Evolutionary conservation across 2,888 invertebrate species (phyloP), one percentile per base, ranked within the genome.

Genomic region (Ctena decussata): DNA sequence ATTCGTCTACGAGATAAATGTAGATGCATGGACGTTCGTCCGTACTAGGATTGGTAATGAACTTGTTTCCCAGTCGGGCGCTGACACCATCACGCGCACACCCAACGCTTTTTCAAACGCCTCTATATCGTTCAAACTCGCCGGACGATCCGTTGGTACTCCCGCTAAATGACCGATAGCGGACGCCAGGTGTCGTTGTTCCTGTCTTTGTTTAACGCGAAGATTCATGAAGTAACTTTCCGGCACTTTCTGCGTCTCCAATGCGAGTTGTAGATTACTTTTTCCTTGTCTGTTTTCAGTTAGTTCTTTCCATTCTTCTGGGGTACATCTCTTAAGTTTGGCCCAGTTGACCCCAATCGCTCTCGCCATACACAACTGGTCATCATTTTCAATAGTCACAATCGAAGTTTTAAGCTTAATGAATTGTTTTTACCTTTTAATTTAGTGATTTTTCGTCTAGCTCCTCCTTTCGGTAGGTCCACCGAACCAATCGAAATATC

Each of bases 31-130:
- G n/a, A n/a, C n/a, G n/a, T n/a, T n/a, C n/a, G n/a, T n/a, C n/a
- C n/a, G n/a, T n/a, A 71, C 75, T 79, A n/a, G 75, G 73, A 69
- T 69, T 82, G n/a, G 85, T 82, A 24, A 81, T 72, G 24, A 85
- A 85, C 39, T 81, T 81, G 41, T 85, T 85, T 15, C 78, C 82
- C 44, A 85, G 79, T 49, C 65, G 79, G n/a, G 85, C 82, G 57
- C 85, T 85, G 70, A 85, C 71, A 85, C 85, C 75, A 85, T 85
- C 73, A 85, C 75, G 49, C 82, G 81, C 11, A 85, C 77, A 18
- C 75, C 81, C 0, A 85, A 49, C 27, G 65, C 46, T 0, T 74
- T 44, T 78, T 82, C 78, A 69, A 78, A 82, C 27, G 69, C 74
- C 35, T 39, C 37, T 35, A 77, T 0, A 27, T 82, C 82, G 24